A percentile compares a stretch with the other conserved stretches of the same genome.
Evolutionary conservation across 2,888 invertebrate species (phyloP).

Genomic region (Gasteruption jaculator): DNA sequence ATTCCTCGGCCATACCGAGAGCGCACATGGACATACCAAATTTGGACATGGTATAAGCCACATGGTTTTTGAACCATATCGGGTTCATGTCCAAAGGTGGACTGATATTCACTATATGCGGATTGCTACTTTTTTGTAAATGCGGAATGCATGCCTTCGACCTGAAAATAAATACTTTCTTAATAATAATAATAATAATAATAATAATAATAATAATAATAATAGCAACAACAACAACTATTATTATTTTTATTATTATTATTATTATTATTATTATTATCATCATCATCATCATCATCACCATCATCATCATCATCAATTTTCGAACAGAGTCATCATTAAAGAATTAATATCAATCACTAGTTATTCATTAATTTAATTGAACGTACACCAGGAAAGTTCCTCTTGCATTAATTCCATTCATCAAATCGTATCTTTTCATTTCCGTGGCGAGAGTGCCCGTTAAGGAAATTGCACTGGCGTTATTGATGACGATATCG

Average conservation of each 20-base stretch:
- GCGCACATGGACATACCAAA: slow-evolving; percentile 99
- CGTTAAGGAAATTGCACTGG: slow-evolving; percentile 87
- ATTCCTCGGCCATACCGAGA: slow-evolving; percentile 94
- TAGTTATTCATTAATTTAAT: neutral
- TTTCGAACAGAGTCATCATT: too few species aligned
- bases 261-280: too few species aligned
- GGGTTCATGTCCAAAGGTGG: slow-evolving; percentile 89
- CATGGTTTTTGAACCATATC: slow-evolving; percentile 86
- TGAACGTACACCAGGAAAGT: slow-evolving; percentile 84
- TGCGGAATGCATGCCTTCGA: slow-evolving; percentile 88
- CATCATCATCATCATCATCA: too few species aligned
- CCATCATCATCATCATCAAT: too few species aligned
- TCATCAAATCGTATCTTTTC: slow-evolving; percentile 97
- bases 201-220: slow-evolving; percentile 15
- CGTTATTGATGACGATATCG: slow-evolving; percentile 93
- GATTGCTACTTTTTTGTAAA: slow-evolving; percentile 79
- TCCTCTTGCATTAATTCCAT: slow-evolving; percentile 88
- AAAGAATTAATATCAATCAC: too few species aligned
- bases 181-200: slow-evolving; percentile 10
- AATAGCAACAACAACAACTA: slow-evolving; percentile 6
- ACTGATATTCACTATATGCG: slow-evolving; percentile 92
- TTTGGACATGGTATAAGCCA: slow-evolving; percentile 97
- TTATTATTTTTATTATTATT: slow-evolving; percentile 1
- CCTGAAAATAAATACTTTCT: slow-evolving; percentile 54
- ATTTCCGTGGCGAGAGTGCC: slow-evolving; percentile 81